Evolutionary conservation across 2,888 invertebrate genomes (phyloP).

Genomic region (Noctua fimbriata): DNA sequence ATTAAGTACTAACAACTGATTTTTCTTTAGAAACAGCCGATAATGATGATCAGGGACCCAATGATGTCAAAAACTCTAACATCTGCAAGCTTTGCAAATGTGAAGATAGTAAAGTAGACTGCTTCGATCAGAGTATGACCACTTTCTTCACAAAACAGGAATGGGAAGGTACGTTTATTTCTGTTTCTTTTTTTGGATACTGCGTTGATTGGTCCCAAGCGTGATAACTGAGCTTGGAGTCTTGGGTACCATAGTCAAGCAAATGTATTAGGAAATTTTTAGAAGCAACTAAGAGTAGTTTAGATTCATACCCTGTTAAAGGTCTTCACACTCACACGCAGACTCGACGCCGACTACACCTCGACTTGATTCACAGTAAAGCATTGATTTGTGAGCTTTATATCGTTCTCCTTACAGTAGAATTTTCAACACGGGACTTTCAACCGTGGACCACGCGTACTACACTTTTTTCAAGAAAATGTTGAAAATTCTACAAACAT

Average conservation of each 20-base stretch:
- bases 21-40: constrained; percentile 53
- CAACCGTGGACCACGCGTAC: background rate
- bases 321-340: background rate
- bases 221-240: background rate
- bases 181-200: background rate
- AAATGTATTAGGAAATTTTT: background rate
- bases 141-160: constrained; percentile 88
- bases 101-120: constrained; percentile 88
- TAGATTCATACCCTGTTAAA: background rate
- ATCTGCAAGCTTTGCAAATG: constrained; percentile 91
- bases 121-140: constrained; percentile 86
- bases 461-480: too few relatives aligned
- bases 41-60: constrained; percentile 1
- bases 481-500: background rate
- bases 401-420: background rate
- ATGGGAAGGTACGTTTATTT: constrained; percentile 86
- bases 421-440: background rate
- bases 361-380: background rate
- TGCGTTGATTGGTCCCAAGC: background rate
- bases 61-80: constrained; percentile 72
- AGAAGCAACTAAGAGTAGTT: background rate
- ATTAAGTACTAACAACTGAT: constrained; percentile 59
- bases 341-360: background rate
- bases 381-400: background rate
- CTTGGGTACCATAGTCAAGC: background rate